Percentiles rank a stretch among this genome's conserved stretches.
phyloP scores from a whole-genome alignment of 1,140 invertebrate genomes.

The Periplaneta americana region DNA sequence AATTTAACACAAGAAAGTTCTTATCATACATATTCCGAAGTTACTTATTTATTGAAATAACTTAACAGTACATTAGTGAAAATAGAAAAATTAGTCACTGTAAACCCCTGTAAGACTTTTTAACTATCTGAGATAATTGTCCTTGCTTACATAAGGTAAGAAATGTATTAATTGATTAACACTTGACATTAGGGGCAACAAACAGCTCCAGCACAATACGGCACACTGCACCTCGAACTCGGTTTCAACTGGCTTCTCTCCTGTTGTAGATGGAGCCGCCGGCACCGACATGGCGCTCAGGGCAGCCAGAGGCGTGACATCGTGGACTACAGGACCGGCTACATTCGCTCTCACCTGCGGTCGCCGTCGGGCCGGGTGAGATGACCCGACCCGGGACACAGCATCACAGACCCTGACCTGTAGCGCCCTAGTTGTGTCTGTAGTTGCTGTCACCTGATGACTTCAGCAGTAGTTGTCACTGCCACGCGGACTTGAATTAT shows the following conservation, averaged over 20 bases:
- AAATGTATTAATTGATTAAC: too few species aligned
- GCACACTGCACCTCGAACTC: too few species aligned
- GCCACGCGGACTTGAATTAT: neutral
- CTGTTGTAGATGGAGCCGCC: conserved; percentile 54
- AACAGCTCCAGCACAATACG: too few species aligned
- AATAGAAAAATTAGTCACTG: too few species aligned
- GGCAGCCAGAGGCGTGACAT: conserved; percentile 54
- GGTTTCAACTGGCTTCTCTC: neutral
- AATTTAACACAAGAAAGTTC: too few species aligned
- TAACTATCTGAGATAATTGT: too few species aligned
- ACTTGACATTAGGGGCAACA: too few species aligned
- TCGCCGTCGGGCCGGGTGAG: conserved; percentile 80
- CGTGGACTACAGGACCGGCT: conserved; percentile 80
- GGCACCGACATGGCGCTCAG: conserved; percentile 54
- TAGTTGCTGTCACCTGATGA: neutral
- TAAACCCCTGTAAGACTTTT: too few species aligned
- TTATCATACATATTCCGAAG: too few species aligned
- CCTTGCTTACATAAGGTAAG: too few species aligned
- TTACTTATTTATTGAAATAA: too few species aligned
- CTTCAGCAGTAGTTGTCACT: neutral
- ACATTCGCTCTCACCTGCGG: conserved; percentile 82
- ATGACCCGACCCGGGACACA: conserved; percentile 48
- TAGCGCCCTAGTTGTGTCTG: neutral
- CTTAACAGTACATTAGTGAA: too few species aligned
- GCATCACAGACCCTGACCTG: neutral